Evolutionary conservation across 2,113 vertebrate genomes (phyloP), one percentile per base, ranked within the genome.

Genomic region (Pica pica): DNA sequence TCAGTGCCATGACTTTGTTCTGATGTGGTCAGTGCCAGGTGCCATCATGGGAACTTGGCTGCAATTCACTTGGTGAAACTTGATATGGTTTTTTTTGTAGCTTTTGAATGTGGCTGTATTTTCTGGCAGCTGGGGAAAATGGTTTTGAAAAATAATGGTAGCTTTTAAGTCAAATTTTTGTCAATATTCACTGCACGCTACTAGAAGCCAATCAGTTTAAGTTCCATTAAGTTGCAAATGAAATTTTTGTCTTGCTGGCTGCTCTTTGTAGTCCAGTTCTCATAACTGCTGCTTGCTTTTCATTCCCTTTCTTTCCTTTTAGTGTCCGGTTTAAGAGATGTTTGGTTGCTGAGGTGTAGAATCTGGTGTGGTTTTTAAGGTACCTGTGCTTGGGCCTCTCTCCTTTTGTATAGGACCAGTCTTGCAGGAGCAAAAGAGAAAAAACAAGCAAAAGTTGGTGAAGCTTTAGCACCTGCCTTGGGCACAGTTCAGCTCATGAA

Each of bases 71-170:
- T 83, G n/a, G 69, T 90, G 69, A 74, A 78, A 90, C 52, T n/a
- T 78, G 35, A 16, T 89, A 39, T 30, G n/a, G 76, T 92, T 90
- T 83, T 39, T 39, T 82, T 80, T 84, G 33, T 83, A 69, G 80
- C 59, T 87, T 82, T 67, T 91, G 80, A 64, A 79, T 31, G 47
- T 47, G 55, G 44, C 59, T 74, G 3, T 50, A 9, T 93, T 96
- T 95, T 93, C 67, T 80, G 56, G 92, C 84, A 92, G 94, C 68
- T 80, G 31, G 37, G 73, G 57, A 65, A 96, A 94, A 87, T 6
- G 5, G 49, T 73, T 90, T 95, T 97, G 93, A 89, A 94, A 95
- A 94, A 89, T 91, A 97, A 80, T 61, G 52, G 47, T 69, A 57
- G 78, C 50, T 93, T 95, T 90, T 87, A 91, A 90, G 84, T 93